phyloP scores from a whole-genome alignment of 2,888 invertebrate genomes.

The Microchrysa polita region DNA sequence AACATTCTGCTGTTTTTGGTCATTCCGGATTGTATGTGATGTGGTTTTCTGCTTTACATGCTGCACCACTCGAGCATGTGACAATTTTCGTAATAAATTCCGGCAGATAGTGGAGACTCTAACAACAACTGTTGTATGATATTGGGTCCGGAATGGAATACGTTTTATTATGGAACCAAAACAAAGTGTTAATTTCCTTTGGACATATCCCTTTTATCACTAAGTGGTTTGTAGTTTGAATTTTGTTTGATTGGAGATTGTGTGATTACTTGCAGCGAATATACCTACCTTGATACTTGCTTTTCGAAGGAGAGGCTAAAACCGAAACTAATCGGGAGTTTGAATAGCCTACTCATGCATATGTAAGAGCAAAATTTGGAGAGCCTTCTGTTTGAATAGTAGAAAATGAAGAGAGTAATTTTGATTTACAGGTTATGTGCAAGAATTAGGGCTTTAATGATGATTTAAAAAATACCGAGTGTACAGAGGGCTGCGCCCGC shows the following conservation, averaged over 20 bases:
- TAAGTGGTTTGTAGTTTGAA: not conserved
- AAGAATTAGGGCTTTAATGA: no score
- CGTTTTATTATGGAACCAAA: not conserved
- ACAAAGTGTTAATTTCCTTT: slow-evolving; percentile 13
- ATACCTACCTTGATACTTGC: no score
- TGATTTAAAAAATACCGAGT: no score
- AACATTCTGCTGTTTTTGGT: slow-evolving; percentile 11
- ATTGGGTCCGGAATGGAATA: not conserved
- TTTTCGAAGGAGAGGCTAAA: no score
- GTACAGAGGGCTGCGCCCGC: no score
- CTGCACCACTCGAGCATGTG: slow-evolving; percentile 46
- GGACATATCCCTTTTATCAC: not conserved
- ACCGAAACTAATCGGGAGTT: no score
- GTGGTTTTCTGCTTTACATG: slow-evolving; percentile 50
- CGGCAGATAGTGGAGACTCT: not conserved
- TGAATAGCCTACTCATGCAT: no score
- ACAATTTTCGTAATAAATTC: slow-evolving; percentile 34
- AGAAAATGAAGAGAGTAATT: no score
- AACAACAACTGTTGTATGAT: not conserved
- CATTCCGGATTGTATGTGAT: slow-evolving; percentile 39
- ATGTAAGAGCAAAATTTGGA: no score
- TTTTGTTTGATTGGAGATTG: not conserved
- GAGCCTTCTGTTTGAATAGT: no score
- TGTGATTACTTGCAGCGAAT: not conserved
- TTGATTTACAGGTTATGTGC: no score